Base-by-base conservation (phyloP, 2,797 vertebrate genomes). In the Lateolabrax maculatus region DNA sequence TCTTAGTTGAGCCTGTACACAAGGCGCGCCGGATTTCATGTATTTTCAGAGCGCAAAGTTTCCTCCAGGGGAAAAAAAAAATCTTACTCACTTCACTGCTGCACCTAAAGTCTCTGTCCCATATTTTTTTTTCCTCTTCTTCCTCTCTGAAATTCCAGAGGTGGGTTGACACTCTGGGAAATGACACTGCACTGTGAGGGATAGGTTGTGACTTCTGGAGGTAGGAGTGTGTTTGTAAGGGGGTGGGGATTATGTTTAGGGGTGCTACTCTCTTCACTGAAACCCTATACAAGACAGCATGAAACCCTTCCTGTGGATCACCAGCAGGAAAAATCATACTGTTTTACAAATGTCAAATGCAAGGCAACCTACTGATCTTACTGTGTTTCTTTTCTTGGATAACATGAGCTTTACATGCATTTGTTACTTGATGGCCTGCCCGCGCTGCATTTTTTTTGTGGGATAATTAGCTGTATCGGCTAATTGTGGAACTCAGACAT, bases 61-160 rank as follows among this genome's bases (percentile, higher is more conserved):
- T 84, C 78, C 79, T 87, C 41, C 60, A 68, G 70, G 56, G 56
- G 13, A 53, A 74, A 69, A 67, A 60, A 69, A 66, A 27, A 77
- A 37, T 80, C 49, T 79, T 49, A 73, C 57, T 63, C 70, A 34
- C 70, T 75, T 86, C 62, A 80, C 12, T 64, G 71, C 71, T 85
- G 78, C 80, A 79, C 81, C 71, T 80, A 37, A 29, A 77, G 76
- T 85, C 79, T 75, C 43, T 80, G 80, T 90, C 85, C 84, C 89
- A 91, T 85, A 83, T 87, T 88, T 80, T 88, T n/a, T 63, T 88
- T 88, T 84, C 81, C 80, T 85, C 72, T 80, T 86, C 80, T 85
- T 79, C 79, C 87, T 76, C 81, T 81, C 79, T 92, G 84, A 93
- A 93, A 94, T 93, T 94, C 92, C 93, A 94, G 92, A 90, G 89